Evolutionary conservation across 2,797 vertebrate species (phyloP).

Genomic region (Melanotaenia pygmaea): DNA sequence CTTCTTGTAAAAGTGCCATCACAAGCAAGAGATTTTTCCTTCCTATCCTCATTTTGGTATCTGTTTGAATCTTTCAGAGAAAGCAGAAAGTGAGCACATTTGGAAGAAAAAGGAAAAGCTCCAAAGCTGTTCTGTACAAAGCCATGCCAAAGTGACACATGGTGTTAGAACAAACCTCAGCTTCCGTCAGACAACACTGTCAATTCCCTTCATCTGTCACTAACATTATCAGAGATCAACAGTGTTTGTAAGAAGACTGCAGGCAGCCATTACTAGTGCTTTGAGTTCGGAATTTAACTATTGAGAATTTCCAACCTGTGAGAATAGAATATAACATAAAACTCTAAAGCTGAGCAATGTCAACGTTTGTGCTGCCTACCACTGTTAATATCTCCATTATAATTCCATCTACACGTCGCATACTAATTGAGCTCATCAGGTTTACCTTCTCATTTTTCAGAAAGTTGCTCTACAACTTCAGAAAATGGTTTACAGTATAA

Average conservation of each 20-base stretch:
- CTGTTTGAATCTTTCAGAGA: constrained; percentile 13
- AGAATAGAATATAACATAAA: neutral
- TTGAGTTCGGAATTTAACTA: neutral
- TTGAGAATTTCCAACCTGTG: neutral
- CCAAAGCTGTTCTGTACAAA: neutral
- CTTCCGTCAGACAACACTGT: constrained; percentile 49
- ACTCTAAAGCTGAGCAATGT: neutral
- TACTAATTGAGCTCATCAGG: too few species aligned
- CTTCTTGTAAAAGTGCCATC: constrained; percentile 23
- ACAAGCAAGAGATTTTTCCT: constrained; percentile 32
- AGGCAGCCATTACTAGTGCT: neutral
- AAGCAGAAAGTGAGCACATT: constrained; percentile 27
- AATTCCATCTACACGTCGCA: too few species aligned
- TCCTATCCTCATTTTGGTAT: constrained; percentile 18
- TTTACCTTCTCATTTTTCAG: too few species aligned
- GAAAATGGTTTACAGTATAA: too few species aligned
- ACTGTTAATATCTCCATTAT: too few species aligned
- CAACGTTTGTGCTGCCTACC: too few species aligned
- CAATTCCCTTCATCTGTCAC: constrained; percentile 32
- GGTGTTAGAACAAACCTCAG: constrained; percentile 55
- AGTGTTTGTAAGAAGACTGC: neutral
- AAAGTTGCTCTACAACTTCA: too few species aligned
- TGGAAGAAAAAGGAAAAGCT: constrained; percentile 41
- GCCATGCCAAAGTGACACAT: constrained; percentile 62
- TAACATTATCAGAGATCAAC: constrained; percentile 12